Evolutionary conservation across 1,140 invertebrate species (phyloP), one percentile per base, ranked within the genome.

Genomic region (Euura saliciscinereae): DNA sequence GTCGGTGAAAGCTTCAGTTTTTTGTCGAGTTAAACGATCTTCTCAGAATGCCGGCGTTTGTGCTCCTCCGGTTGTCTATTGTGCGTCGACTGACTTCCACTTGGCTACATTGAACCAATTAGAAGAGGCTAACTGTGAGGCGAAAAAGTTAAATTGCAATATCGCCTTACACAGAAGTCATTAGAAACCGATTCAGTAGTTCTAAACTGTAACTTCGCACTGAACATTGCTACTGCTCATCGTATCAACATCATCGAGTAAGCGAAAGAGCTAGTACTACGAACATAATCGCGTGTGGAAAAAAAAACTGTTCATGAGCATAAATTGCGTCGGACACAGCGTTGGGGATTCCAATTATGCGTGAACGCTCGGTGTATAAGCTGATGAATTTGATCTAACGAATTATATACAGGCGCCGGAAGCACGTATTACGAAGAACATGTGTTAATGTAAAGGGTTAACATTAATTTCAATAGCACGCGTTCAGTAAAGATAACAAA

Each of bases 401-500:
- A 66, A 69, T 28, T 68, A 43, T 59, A 65, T 64, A 46, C 66
- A 73, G 70, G 75, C 81, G 82, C 86, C 86, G 86, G 86, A 87
- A 87, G 85, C 82, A 82, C 79, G 79, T 84, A 85, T 86, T 86
- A 86, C 83, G 81, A 4, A 84, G 80, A 83, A 81, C 79, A 13
- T 51, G 13, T 73, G 83, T 83, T 84, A 85, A 84, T 80, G 81
- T 74, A 74, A 80, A 80, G 79, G 83, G 87, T 87, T 86, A 86
- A 85, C 83, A 87, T 87, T 86, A 87, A 87, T 86, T 86, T 86
- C 85, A 87, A 87, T 87, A 86, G 86, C 85, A 84, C 84, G 84
- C 84, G 82, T 82, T 81, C 79, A 79, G 82, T 82, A 85, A 87
- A 86, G 83, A 86, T 86, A 86, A 87, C 85, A 87, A 87, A 86